Conservation (phyloP, 1,140 invertebrate genomes). For the Laupala kohalensis region DNA sequence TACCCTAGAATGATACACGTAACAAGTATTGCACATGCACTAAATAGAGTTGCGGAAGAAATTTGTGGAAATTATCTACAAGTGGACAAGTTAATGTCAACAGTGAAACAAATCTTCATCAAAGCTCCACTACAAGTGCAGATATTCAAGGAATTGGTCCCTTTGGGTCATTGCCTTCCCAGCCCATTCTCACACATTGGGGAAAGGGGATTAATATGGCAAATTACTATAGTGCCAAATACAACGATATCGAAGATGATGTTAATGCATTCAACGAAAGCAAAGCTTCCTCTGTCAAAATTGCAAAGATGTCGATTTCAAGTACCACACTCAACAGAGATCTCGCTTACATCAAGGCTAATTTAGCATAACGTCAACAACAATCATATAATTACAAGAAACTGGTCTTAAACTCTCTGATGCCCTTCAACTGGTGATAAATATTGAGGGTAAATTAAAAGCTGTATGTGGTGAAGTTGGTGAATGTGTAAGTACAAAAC, state of each 20-base stretch:
- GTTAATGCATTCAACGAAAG: no score
- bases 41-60: not conserved
- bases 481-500: not conserved
- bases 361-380: not conserved
- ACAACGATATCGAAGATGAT: not conserved
- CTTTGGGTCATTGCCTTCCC: constrained; percentile 24
- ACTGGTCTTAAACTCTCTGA: not conserved
- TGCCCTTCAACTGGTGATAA: not conserved
- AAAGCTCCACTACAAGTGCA: no score
- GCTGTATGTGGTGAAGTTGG: not conserved
- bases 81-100: not conserved
- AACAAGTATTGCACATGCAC: not conserved
- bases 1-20: not conserved
- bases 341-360: not conserved
- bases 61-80: not conserved
- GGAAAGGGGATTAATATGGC: constrained; percentile 27
- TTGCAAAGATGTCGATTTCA: not conserved
- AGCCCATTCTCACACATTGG: no score
- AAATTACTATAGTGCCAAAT: constrained; percentile 19
- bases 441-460: no score
- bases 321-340: not conserved
- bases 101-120: no score
- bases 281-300: not conserved
- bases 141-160: constrained; percentile 22
- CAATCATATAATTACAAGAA: not conserved